phyloP scores from a whole-genome alignment of 2,113 vertebrate species.

The Tragelaphus buxtoni region DNA sequence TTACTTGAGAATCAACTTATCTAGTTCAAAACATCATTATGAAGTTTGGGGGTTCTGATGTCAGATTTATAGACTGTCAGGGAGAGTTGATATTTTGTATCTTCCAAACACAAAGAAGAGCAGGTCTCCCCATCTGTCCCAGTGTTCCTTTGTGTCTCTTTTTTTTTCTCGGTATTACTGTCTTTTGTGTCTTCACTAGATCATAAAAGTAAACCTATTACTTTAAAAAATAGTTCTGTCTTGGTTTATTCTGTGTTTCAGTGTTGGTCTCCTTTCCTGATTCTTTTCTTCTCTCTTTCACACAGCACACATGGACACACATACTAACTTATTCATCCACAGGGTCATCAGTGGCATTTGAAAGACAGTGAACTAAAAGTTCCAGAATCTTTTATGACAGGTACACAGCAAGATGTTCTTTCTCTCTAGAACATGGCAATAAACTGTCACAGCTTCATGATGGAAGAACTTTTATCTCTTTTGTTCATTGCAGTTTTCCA shows the following conservation, averaged over 20 bases:
- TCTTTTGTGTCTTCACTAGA: not conserved
- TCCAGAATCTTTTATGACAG: not conserved
- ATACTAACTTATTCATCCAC: not conserved
- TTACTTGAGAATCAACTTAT: not conserved
- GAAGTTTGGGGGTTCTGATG: not conserved
- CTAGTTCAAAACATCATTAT: not conserved
- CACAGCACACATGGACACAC: not conserved
- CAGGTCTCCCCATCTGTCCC: not conserved
- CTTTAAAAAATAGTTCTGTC: not conserved
- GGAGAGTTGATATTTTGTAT: not conserved
- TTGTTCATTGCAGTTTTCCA: not conserved
- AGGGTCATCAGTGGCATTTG: not conserved
- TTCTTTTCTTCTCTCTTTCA: not conserved
- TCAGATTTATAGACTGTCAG: not conserved
- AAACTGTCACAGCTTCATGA: not conserved
- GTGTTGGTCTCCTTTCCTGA: not conserved
- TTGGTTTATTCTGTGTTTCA: not conserved
- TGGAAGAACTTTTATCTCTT: not conserved
- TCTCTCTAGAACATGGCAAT: not conserved
- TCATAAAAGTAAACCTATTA: not conserved
- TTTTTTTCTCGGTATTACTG: not conserved
- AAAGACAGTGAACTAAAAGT: not conserved
- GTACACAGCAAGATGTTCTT: not conserved
- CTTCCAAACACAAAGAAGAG: not conserved
- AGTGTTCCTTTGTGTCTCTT: not conserved